Conservation (phyloP, 2,888 invertebrate species). For the Sinohyriopsis cumingii region DNA sequence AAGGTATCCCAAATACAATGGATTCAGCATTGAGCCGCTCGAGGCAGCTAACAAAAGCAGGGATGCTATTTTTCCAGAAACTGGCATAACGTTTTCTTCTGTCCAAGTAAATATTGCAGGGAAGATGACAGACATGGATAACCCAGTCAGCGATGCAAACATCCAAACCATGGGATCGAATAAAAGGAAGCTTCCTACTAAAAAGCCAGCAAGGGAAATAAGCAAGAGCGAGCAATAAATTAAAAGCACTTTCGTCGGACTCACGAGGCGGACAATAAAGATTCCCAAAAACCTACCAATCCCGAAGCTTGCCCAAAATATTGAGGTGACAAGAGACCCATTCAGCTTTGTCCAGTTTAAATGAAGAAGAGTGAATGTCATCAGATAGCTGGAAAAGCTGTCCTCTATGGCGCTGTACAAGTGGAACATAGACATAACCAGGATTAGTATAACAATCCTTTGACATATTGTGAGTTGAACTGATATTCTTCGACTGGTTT, state of each 20-base stretch:
- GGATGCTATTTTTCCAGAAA: slow-evolving; percentile 70
- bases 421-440: no score
- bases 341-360: slow-evolving; percentile 60
- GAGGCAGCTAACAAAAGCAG: slow-evolving; percentile 69
- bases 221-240: slow-evolving; percentile 46
- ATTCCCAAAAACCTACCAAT: slow-evolving; percentile 67
- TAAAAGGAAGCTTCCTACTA: slow-evolving; percentile 17
- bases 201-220: slow-evolving; percentile 34
- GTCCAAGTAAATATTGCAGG: slow-evolving; percentile 72
- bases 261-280: slow-evolving; percentile 65
- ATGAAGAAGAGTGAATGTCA: slow-evolving; percentile 68
- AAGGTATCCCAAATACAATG: slow-evolving; percentile 61
- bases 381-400: slow-evolving; percentile 69
- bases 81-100: slow-evolving; percentile 66
- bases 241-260: slow-evolving; percentile 66
- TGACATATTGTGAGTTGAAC: no score
- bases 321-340: slow-evolving; percentile 66
- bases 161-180: slow-evolving; percentile 57
- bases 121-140: slow-evolving; percentile 72
- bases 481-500: no score
- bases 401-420: slow-evolving; percentile 58
- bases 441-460: no score
- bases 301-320: slow-evolving; percentile 72
- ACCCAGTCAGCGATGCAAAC: slow-evolving; percentile 65
- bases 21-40: slow-evolving; percentile 69